Evolutionary conservation across 2,888 invertebrate species (phyloP).

Genomic region (Erebia ligea): DNA sequence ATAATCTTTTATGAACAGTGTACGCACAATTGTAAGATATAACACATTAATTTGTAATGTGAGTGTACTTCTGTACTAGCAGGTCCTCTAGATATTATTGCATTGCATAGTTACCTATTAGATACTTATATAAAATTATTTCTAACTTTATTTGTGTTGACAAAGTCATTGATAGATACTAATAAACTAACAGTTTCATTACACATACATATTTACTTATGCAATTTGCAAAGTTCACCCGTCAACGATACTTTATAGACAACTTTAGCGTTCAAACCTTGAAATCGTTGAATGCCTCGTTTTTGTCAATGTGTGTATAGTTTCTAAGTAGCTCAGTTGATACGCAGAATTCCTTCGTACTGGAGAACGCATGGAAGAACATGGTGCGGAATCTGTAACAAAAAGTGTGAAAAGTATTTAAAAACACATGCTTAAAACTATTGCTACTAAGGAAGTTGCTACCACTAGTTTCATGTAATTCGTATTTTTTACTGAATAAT

Average conservation of each 20-base stretch:
- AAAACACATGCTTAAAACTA: not conserved
- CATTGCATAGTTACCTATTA: too few species aligned
- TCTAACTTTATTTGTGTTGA: slow-evolving; percentile 25
- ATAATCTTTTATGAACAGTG: too few species aligned
- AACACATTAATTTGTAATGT: too few species aligned
- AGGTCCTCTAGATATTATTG: too few species aligned
- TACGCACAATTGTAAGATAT: too few species aligned
- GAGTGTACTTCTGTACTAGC: too few species aligned
- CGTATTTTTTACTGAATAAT: not conserved
- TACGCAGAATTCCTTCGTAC: slow-evolving; percentile 91
- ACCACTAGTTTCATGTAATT: not conserved
- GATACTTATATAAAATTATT: not conserved
- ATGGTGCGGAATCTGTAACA: slow-evolving; percentile 85
- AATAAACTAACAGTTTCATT: slow-evolving; percentile 28
- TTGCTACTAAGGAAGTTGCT: not conserved
- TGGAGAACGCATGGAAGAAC: slow-evolving; percentile 92
- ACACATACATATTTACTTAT: slow-evolving; percentile 24
- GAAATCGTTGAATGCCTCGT: slow-evolving; percentile 87
- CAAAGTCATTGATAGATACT: slow-evolving; percentile 21
- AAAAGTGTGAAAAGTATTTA: slow-evolving; percentile 18
- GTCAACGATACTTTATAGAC: slow-evolving; percentile 30
- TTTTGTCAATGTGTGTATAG: slow-evolving; percentile 86
- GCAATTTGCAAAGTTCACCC: slow-evolving; percentile 33
- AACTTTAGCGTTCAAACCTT: slow-evolving; percentile 74
- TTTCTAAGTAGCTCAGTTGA: slow-evolving; percentile 89